Percentiles rank a stretch among this genome's conserved stretches.
phyloP scores from a whole-genome alignment of 2,113 vertebrate genomes.

The Hepsetus odoe region DNA sequence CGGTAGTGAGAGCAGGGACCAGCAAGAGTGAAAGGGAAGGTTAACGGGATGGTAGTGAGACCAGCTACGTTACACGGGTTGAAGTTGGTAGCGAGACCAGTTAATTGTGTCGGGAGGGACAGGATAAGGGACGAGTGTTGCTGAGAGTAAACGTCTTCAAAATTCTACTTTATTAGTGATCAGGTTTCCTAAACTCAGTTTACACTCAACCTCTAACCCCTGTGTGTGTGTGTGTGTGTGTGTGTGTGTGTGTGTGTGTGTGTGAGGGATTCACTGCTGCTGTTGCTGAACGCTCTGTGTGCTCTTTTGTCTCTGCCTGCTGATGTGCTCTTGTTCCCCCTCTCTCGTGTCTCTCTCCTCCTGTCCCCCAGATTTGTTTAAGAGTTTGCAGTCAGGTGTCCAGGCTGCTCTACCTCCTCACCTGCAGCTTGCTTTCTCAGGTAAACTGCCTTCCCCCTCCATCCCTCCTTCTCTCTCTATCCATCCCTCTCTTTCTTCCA shows the following conservation, averaged over 20 bases:
- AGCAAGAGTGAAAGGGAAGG: too few species aligned
- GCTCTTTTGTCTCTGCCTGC: conserved; percentile 1
- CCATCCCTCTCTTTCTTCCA: neutral
- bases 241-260: conserved; percentile 18
- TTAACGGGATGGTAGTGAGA: too few species aligned
- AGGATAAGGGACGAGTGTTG: too few species aligned
- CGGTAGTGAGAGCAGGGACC: too few species aligned
- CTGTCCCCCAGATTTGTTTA: conserved; percentile 87
- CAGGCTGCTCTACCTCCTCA: conserved; percentile 94
- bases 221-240: neutral
- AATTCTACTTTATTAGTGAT: too few species aligned
- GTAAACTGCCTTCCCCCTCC: conserved; percentile 72
- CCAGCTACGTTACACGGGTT: too few species aligned
- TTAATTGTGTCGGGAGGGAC: too few species aligned
- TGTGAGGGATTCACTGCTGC: neutral
- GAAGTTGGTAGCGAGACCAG: too few species aligned
- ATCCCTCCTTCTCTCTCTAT: neutral
- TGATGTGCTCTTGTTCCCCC: conserved; percentile 25
- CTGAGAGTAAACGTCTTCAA: too few species aligned
- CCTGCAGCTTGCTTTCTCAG: conserved; percentile 93
- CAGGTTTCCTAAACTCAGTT: too few species aligned
- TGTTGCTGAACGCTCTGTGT: neutral
- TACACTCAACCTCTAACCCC: too few species aligned
- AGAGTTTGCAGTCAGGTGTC: conserved; percentile 96
- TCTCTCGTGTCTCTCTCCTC: conserved; percentile 5